A percentile compares a stretch with the other conserved stretches of the same genome.
Evolutionary conservation across 1,140 invertebrate species (phyloP).

Genomic region (Aphelenchoides fujianensis): DNA sequence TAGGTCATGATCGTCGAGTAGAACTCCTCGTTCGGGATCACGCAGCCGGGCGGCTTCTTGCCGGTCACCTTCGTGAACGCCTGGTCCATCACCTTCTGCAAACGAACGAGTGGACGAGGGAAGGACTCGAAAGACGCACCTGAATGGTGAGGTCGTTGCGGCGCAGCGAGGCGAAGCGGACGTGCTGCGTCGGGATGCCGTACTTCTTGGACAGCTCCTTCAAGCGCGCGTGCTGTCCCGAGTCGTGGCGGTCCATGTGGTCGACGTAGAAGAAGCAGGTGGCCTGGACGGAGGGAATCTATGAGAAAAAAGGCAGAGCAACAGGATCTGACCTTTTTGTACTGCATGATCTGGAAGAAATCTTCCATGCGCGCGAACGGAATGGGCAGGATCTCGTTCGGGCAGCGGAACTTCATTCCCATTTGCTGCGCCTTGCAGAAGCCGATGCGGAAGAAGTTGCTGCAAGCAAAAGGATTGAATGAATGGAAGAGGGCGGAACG

Average conservation of each 20-base stretch:
- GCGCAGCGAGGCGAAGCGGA: background rate
- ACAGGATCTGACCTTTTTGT: background rate
- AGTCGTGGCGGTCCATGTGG: background rate
- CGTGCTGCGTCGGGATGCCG: background rate
- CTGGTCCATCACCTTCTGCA: background rate
- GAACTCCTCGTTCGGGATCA: background rate
- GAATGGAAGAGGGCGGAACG: background rate
- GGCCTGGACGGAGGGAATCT: too few relatives aligned
- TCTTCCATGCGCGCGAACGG: background rate
- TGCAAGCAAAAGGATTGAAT: background rate
- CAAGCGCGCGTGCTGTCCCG: background rate
- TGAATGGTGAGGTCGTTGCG: background rate
- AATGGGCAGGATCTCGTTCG: background rate
- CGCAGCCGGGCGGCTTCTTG: background rate
- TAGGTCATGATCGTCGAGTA: too few relatives aligned
- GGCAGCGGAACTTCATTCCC: background rate
- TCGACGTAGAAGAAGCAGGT: constrained; percentile 1
- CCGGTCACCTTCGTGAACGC: background rate
- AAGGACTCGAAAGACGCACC: too few relatives aligned
- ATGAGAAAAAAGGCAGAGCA: too few relatives aligned
- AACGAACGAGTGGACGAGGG: too few relatives aligned
- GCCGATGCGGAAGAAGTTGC: background rate
- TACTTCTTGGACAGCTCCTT: background rate
- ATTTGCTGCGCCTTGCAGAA: background rate
- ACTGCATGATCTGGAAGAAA: background rate